A percentile compares a stretch with the other conserved stretches of the same genome.
phyloP scores from a whole-genome alignment of 2,113 vertebrate species.

The Trichechus manatus region DNA sequence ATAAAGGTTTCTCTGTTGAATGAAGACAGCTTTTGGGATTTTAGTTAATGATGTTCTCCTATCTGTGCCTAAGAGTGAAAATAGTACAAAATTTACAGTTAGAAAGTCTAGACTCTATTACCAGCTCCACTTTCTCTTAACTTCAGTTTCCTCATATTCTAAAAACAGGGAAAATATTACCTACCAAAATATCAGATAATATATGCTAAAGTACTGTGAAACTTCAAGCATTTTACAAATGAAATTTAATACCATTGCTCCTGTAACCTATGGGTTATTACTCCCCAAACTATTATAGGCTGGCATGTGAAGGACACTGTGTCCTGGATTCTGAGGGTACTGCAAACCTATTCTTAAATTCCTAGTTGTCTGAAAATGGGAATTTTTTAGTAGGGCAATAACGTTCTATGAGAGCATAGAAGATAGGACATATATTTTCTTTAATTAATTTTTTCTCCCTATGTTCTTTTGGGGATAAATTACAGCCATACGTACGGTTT shows the following conservation, averaged over 20 bases:
- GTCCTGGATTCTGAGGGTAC: not conserved
- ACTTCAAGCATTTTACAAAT: not conserved
- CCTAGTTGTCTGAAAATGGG: not conserved
- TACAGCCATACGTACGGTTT: not conserved
- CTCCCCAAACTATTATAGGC: not conserved
- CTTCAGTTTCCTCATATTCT: not conserved
- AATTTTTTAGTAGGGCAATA: not conserved
- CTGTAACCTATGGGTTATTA: not conserved
- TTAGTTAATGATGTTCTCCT: not conserved
- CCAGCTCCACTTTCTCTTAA: not conserved
- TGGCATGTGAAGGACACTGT: not conserved
- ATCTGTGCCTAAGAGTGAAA: not conserved
- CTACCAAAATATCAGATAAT: not conserved
- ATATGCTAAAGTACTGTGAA: not conserved
- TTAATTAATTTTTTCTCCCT: not conserved
- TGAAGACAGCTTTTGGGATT: not conserved
- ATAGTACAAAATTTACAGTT: not conserved
- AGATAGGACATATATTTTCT: not conserved
- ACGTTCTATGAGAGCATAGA: not conserved
- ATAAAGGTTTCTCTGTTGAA: not conserved
- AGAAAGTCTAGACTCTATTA: not conserved
- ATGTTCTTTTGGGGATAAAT: not conserved
- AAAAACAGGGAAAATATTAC: constrained; percentile 13
- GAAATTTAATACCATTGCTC: not conserved
- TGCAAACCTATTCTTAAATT: not conserved